phyloP scores from a whole-genome alignment of 64 coral and sea anemone species.

The Orbicella faveolata region DNA sequence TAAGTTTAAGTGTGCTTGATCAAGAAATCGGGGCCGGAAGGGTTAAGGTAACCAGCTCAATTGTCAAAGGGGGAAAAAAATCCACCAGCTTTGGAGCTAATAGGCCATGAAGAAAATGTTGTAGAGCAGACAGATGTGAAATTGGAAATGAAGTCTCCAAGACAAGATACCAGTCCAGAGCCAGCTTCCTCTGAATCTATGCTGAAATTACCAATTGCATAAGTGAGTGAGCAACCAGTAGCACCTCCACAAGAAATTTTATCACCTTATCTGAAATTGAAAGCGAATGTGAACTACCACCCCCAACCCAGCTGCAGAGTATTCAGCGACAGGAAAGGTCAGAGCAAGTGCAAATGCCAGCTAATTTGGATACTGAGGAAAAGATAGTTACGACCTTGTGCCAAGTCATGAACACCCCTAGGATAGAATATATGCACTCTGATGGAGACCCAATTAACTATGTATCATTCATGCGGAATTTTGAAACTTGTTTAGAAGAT shows the following conservation, averaged over 20 bases:
- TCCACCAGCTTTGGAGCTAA: too few species aligned
- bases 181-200: background rate
- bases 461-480: conserved; percentile 10
- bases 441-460: too few species aligned
- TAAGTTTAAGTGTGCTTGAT: conserved; percentile 15
- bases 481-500: conserved; percentile 48
- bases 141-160: background rate
- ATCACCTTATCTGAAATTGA: too few species aligned
- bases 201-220: background rate
- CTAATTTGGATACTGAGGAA: conserved; percentile 20
- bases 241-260: background rate
- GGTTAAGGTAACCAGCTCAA: background rate
- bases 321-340: background rate
- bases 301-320: background rate
- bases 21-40: too few species aligned
- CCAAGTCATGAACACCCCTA: conserved; percentile 16
- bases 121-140: background rate
- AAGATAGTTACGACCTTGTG: conserved; percentile 28
- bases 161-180: background rate
- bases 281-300: too few species aligned
- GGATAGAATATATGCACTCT: too few species aligned
- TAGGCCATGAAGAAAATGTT: background rate
- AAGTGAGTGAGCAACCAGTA: background rate
- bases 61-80: too few species aligned
- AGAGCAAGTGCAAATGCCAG: background rate